A percentile compares a stretch with the other conserved stretches of the same genome.
Conservation (phyloP, 1,140 invertebrate genomes). For the Drosophila nannoptera region DNA sequence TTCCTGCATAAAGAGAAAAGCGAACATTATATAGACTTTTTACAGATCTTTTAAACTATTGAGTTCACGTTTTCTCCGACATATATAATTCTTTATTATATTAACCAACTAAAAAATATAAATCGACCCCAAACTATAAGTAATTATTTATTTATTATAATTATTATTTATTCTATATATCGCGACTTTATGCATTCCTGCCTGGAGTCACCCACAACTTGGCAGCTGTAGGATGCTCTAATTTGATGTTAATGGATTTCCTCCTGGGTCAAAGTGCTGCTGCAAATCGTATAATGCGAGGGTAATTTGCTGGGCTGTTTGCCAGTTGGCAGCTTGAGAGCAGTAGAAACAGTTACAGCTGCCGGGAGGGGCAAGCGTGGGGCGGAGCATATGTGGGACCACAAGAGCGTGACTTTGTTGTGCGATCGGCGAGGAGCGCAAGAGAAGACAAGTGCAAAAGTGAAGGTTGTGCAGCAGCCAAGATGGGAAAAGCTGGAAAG, state of each 20-base stretch:
- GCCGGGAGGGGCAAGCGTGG: slow-evolving; percentile 5
- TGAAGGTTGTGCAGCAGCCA: slow-evolving; percentile 68
- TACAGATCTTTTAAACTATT: slow-evolving; percentile 23
- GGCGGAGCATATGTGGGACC: slow-evolving; percentile 45
- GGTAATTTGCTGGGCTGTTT: slow-evolving; percentile 29
- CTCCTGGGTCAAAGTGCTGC: neutral
- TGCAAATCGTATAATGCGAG: slow-evolving; percentile 13
- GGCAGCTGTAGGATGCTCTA: too few relatives aligned
- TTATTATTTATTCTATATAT: too few relatives aligned
- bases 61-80: slow-evolving; percentile 8
- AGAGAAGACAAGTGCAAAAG: slow-evolving; percentile 58
- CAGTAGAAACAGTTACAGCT: slow-evolving; percentile 2
- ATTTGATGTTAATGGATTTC: too few relatives aligned
- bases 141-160: slow-evolving; percentile 44
- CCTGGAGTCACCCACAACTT: too few relatives aligned
- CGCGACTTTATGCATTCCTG: too few relatives aligned
- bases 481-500: slow-evolving; percentile 45
- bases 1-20: neutral
- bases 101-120: slow-evolving; percentile 35
- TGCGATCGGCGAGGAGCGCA: slow-evolving; percentile 38
- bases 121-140: slow-evolving; percentile 26
- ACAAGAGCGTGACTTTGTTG: slow-evolving; percentile 68
- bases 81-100: slow-evolving; percentile 24
- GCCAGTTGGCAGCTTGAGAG: slow-evolving; percentile 14
- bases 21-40: slow-evolving; percentile 28